Percentiles rank a stretch among this genome's conserved stretches.
Conservation (phyloP, 2,888 invertebrate species). For the Tipula vernalis region DNA sequence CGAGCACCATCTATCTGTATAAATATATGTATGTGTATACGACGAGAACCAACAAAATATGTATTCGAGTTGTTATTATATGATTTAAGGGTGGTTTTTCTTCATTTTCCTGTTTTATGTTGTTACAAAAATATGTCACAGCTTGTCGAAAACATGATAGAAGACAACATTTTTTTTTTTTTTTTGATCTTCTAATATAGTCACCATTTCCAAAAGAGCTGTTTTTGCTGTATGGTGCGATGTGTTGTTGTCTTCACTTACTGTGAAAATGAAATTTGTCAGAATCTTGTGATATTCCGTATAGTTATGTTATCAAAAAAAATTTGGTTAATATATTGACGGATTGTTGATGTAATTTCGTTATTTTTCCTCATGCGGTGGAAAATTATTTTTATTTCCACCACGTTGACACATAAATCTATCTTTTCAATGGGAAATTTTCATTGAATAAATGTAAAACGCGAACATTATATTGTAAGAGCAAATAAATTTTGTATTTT, state of each 20-base stretch:
- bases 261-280: neutral
- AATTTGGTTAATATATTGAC: conserved; percentile 4
- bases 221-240: neutral
- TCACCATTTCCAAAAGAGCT: neutral
- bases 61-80: neutral
- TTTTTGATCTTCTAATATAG: neutral
- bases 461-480: neutral
- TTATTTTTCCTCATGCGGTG: neutral
- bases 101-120: conserved; percentile 4
- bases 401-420: neutral
- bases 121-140: conserved; percentile 4
- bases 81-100: conserved; percentile 1
- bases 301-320: neutral
- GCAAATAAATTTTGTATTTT: neutral
- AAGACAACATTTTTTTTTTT: neutral
- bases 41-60: neutral
- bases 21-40: neutral
- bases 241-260: neutral
- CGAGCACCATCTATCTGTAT: neutral
- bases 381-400: neutral
- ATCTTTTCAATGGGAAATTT: neutral
- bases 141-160: conserved; percentile 4
- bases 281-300: neutral
- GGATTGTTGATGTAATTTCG: neutral
- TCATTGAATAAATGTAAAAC: neutral